Evolutionary conservation across 2,113 vertebrate genomes (phyloP), one percentile per base, ranked within the genome.

Genomic region (Motacilla alba): DNA sequence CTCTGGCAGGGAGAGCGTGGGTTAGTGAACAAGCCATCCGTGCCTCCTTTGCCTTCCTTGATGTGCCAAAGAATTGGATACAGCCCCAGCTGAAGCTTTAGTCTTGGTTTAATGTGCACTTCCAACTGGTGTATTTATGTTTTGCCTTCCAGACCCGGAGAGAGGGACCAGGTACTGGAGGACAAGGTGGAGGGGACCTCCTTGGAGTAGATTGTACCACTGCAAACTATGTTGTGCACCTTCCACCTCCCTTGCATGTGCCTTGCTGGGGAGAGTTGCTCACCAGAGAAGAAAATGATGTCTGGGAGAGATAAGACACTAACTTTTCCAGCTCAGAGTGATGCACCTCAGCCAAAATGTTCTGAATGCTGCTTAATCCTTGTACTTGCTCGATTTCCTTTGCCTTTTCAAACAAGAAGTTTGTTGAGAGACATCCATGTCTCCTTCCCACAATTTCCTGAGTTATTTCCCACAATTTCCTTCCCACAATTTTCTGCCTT

Each of bases 61-160:
- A 46, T 76, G 91, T 95, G 95, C 91, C 95, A 95, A 62, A 70
- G 92, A 73, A 53, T 55, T 91, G 77, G 88, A 88, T 77, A n/a
- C 55, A 59, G 89, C 75, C 64, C 63, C 72, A 85, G 78, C 88
- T 90, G 92, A 76, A 90, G 86, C 83, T 88, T 68, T 52, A 62
- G 75, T 76, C 74, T 70, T 92, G 56, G 37, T 91, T 96, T 94
- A 81, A 95, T 21, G 79, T 76, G 69, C 33, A 33, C 33, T 62
- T 85, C 77, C 63, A 83, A 7, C 13, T 28, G 23, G 66, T 28
- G 33, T 69, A 11, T 77, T 87, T 30, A 6, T 58, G 43, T 39
- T 84, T 74, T 53, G 7, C 46, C 27, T 26, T 26, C 46, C 52
- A 86, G 50, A 44, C 15, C 33, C 52, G 35, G 20, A 30, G 7